phyloP scores from a whole-genome alignment of 2,797 vertebrate genomes.

The Calcarius lapponicus region DNA sequence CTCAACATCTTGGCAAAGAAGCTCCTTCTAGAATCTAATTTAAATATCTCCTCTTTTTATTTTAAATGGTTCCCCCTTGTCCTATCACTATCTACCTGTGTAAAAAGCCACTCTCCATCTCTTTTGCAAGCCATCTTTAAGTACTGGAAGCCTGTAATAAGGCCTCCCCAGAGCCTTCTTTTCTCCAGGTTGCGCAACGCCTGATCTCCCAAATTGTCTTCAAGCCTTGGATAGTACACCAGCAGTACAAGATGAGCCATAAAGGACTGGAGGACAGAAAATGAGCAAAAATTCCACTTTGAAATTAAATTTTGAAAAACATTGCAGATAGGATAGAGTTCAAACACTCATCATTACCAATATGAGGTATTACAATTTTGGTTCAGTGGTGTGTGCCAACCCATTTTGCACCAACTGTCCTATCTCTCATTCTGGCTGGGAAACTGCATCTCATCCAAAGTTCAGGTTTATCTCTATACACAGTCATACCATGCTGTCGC shows the following conservation, averaged over 20 bases:
- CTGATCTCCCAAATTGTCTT: neutral
- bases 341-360: neutral
- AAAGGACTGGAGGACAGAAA: neutral
- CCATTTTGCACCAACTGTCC: neutral
- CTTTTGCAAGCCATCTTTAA: neutral
- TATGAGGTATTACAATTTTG: neutral
- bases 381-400: neutral
- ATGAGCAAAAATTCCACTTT: neutral
- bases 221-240: neutral
- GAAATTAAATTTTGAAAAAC: neutral
- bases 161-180: neutral
- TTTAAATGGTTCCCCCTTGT: neutral
- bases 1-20: neutral
- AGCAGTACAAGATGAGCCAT: neutral
- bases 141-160: neutral
- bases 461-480: neutral
- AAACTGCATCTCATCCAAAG: neutral
- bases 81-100: fast-evolving
- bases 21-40: neutral
- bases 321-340: neutral
- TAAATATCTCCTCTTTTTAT: neutral
- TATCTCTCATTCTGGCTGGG: neutral
- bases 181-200: fast-evolving
- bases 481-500: neutral
- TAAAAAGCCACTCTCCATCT: neutral